Conservation (phyloP, 2,113 vertebrate genomes). For the Strix uralensis region DNA sequence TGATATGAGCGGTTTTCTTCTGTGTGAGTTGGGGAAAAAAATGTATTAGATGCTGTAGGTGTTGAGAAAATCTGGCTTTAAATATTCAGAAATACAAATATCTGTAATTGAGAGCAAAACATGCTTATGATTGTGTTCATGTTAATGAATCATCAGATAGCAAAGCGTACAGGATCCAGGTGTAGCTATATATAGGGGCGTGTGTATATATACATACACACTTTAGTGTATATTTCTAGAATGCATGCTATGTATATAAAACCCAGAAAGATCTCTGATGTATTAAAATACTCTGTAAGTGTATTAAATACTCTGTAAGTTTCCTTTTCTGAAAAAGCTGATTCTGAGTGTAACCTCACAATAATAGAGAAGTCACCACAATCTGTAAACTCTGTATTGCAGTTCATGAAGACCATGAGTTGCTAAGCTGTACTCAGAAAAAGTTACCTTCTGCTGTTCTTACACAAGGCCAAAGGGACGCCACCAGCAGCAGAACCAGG, state of each 20-base stretch:
- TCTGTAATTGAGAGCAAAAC: not conserved
- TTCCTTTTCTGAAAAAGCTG: not conserved
- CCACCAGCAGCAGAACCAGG: not conserved
- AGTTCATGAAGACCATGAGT: not conserved
- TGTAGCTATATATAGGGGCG: not conserved
- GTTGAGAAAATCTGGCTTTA: not conserved
- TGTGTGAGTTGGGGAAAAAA: not conserved
- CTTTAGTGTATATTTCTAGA: not conserved
- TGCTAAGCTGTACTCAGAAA: not conserved
- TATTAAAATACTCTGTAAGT: not conserved
- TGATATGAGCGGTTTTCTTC: not conserved
- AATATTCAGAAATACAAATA: not conserved
- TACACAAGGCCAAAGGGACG: not conserved
- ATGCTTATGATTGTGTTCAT: not conserved
- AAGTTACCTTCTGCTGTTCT: not conserved
- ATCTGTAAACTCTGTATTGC: not conserved
- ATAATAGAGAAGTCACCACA: not conserved
- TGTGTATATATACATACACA: accelerated
- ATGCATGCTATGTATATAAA: not conserved
- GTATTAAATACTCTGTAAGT: no score
- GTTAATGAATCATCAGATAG: not conserved
- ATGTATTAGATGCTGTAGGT: not conserved
- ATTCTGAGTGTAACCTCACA: not conserved
- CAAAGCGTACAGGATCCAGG: not conserved
- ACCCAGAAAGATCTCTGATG: not conserved